Base-by-base conservation (phyloP, 1,140 invertebrate genomes). In the Antheraea mylitta region DNA sequence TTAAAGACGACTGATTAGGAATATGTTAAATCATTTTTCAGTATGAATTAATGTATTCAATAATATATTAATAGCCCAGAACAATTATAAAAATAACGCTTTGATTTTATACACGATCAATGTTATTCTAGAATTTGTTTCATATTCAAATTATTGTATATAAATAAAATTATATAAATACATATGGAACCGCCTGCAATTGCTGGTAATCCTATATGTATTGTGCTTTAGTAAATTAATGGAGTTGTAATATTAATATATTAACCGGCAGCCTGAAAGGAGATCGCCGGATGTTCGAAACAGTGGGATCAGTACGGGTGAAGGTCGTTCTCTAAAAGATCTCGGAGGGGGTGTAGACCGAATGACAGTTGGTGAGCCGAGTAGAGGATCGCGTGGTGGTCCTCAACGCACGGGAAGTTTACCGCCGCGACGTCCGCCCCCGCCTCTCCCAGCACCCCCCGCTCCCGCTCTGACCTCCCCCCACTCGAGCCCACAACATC, bases 351-450 rank as follows among this genome's bases (percentile, higher is more conserved):
- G 61, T 5, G 38, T 18, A n/a, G 64, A 38, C 16, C 9, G 13
- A 19, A 8, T n/a, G n/a, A 48, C 22, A 66, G 19, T 6, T 64
- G 16, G 18, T 45, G 42, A 38, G 30, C 58, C 8, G 72, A 70
- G 67, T 7, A 22, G 58, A 10, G 48, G 48, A 18, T 3, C 9
- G 30, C 22, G 48, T 19, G 19, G 65, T 16, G 37, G 37, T 69
- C 64, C 70, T 36, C 68, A 69, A 18, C 71, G 77, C 18, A 69
- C 79, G 10, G 67, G 58, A 4, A 61, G 74, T 37, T 30, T 67
- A 18, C 75, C 78, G 18, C 87, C 82, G 58, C 81, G 78, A 64
- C 75, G 79, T 9, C 82, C 79, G 53, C 82, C 87, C 59, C 82
- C 86, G 30, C 82, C 86, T 13, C 67, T 78, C 67, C 76, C 80